Base-by-base conservation (phyloP, 2,113 vertebrate genomes). In the Pampusana beccarii region DNA sequence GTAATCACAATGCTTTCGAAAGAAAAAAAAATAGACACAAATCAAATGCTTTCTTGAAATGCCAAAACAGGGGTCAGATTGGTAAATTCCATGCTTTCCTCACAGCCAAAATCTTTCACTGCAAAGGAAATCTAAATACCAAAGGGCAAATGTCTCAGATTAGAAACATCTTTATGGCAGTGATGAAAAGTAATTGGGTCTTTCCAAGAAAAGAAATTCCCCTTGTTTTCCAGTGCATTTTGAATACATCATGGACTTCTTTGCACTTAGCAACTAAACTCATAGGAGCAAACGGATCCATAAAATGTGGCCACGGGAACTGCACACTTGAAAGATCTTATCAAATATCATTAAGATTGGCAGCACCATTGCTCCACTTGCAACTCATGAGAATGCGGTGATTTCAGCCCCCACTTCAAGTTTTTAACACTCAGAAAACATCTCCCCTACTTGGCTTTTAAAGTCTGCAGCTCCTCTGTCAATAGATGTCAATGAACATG, bases 21-120 rank as follows among this genome's bases (percentile, higher is more conserved):
- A 93, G 67, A 11, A 40, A 16, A 46, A 46, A 31, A 51, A 77
- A 8, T 1, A 78, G 65, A 75, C 80, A 89, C 48, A 84, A 93
- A 80, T n/a, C 57, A 87, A 92, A 60, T 18, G 53, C 18, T 86
- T 90, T 66, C 60, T 70, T 88, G 80, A 78, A 74, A 78, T 74
- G 83, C 80, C 90, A 92, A 36, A 34, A 38, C 18, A 57, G 61
- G 42, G 93, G 60, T 67, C 72, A 74, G 69, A 72, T 1, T 86
- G 86, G 86, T 84, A 57, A 97, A 93, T 84, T 91, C 83, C 88
- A 46, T n/a, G 60, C 42, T 71, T 71, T 12, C 62, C 40, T 46
- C 60, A 56, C 82, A 84, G 88, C 69, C 62, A 51, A 88, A 90
- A 70, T 33, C 72, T 29, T 80, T n/a, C 25, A 34, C 77, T 86